Base-by-base conservation (phyloP, 2,797 vertebrate species). In the Neomorphus geoffroyi region DNA sequence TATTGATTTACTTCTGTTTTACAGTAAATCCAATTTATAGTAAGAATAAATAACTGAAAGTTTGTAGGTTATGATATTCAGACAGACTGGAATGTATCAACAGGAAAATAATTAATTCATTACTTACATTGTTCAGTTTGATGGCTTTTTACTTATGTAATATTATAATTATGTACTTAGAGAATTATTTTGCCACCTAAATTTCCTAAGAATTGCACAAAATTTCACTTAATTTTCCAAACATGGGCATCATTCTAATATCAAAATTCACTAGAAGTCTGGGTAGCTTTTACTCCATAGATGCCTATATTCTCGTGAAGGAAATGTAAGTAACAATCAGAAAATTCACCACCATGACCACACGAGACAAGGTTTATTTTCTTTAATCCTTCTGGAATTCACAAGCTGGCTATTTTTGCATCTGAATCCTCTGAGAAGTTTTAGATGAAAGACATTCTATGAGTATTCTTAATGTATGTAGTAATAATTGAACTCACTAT, bases 181-280 rank as follows among this genome's bases (percentile, higher is more conserved):
- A 22, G 9, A 72, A 81, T 88, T 64, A 37, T 92, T 88, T 80
- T 86, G 14, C 65, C 43, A 79, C 10, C 3, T 64, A 37, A 22
- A 23, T 78, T 90, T 83, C 33, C 46, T 74, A 27, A 65, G 17
- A 78, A 57, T 50, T 69, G 39, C 3, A 71, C 2, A 60, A 12
- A 82, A 62, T 88, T 92, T 77, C 10, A 58, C 21, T 57, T 22
- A 48, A 2, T 74, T 92, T 88, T 53, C 18, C 19, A 18, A 60
- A 51, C 6, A 1, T 60, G 4, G 7, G 1, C 0, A 1, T 17
- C 13, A 48, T 64, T 80, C 13, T 45, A 39, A 78, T 13, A 35
- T 13, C 50, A 86, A 86, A 64, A 60, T 26, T 41, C 22, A 77
- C 11, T 4, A 67, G 21, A 58, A 32, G 0, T 73, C 7, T 73